Conservation (phyloP, 2,888 invertebrate genomes). For the Andrena bicolor region DNA sequence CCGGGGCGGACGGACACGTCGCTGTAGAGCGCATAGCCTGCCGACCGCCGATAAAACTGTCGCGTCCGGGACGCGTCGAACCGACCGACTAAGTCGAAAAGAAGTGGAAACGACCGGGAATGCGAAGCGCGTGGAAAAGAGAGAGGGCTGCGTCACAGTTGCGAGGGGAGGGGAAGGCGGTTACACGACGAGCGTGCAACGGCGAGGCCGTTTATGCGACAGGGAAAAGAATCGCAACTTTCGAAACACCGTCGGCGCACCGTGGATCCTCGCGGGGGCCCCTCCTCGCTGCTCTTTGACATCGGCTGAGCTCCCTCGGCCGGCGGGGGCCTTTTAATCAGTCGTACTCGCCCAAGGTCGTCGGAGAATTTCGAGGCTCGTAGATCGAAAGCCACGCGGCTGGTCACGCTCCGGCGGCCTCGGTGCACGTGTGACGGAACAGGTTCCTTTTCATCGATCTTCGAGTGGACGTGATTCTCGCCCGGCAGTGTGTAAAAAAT, state of each 20-base stretch:
- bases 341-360: too few species aligned
- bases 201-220: constrained; percentile 49
- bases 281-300: constrained; percentile 2
- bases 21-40: constrained; percentile 33
- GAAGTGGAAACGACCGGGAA: constrained; percentile 66
- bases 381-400: too few species aligned
- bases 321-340: too few species aligned
- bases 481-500: too few species aligned
- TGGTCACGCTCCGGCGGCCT: too few species aligned
- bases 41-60: constrained; percentile 54
- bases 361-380: too few species aligned
- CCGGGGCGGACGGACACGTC: constrained; percentile 13
- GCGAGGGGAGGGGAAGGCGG: constrained; percentile 35
- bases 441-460: too few species aligned
- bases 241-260: constrained; percentile 52
- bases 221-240: constrained; percentile 57
- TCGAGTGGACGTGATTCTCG: too few species aligned
- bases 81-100: constrained; percentile 50
- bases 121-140: constrained; percentile 65
- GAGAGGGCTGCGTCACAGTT: constrained; percentile 64
- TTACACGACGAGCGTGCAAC: constrained; percentile 54
- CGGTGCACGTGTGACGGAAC: too few species aligned
- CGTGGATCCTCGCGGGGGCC: not conserved
- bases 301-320: not conserved
- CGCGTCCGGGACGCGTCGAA: constrained; percentile 48